Evolutionary conservation across 2,113 vertebrate genomes (phyloP), one percentile per base, ranked within the genome.

Genomic region (Anser brachyrhynchus): DNA sequence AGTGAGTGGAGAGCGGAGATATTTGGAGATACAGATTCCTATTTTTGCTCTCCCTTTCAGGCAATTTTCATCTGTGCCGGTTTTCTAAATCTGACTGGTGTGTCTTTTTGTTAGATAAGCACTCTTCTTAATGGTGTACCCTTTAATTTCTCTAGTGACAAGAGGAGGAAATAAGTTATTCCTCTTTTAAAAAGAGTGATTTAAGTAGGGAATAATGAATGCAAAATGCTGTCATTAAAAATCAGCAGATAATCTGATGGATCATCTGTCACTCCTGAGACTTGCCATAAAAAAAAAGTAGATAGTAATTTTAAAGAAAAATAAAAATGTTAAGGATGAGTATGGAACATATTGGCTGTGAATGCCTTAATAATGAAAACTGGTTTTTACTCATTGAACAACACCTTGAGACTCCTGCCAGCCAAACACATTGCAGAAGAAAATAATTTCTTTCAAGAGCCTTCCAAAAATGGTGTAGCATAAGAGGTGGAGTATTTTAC

Each of bases 131-230:
- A 95, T 86, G 94, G 91, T 73, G 33, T 18, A 59, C 85, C 78
- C 6, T 89, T 97, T 97, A 93, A 96, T 96, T 97, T 95, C 93
- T 92, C 75, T 51, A 61, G 89, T 94, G 95, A 97, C 83, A 91
- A 86, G 95, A 91, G 92, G 87, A 97, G 57, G 95, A 94, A 96
- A 93, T 87, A 96, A 95, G 94, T 96, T 95, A 92, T 89, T 94
- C 90, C 87, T 89, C 75, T 84, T 93, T 92, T 71, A 8, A 80
- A 95, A 96, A 93, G 89, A 88, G 62, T 51, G 87, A 91, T 92
- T 95, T 94, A 96, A 97, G 97, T 92, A 94, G 96, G 82, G 86
- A 95, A 97, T 97, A 97, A 98, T 94, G 92, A 96, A 97, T 97
- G 96, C 89, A 91, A 94, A 97, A 94, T 41, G 83, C 95, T 73